These are phyloP conservation scores for Ammospiza nelsoni DNA, from an alignment of 2,113 vertebrate species.

Conservation along the genomic window DNA sequence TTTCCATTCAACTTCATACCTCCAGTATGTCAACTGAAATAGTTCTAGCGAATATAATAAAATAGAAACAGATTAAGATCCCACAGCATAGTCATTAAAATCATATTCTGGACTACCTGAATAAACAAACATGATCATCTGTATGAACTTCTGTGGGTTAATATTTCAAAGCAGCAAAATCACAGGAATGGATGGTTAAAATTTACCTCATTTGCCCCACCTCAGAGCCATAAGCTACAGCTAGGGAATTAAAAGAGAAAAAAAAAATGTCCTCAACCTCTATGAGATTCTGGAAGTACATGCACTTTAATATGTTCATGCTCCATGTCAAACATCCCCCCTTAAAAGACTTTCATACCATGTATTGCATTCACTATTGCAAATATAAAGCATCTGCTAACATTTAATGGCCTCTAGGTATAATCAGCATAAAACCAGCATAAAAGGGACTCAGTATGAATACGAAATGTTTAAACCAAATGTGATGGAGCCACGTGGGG, in stretches of 20 bases:
- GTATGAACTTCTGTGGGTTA: neutral
- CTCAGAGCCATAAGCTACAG: neutral
- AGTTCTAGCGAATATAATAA: neutral
- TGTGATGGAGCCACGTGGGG: constrained; percentile 6
- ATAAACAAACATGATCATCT: neutral
- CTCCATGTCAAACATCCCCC: constrained; percentile 22
- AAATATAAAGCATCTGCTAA: constrained; percentile 36
- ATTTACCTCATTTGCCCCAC: neutral
- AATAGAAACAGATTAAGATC: neutral
- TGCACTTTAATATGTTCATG: neutral
- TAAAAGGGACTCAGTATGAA: constrained; percentile 40
- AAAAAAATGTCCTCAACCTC: neutral
- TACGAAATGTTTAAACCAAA: constrained; percentile 39
- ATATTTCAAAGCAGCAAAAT: neutral
- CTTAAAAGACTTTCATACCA: neutral
- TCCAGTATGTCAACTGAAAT: neutral
- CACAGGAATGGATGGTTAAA: neutral
- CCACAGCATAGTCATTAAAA: neutral
- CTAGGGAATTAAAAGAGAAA: neutral
- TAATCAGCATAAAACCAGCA: constrained; percentile 53
- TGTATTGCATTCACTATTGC: neutral
- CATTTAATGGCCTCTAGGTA: constrained; percentile 61
- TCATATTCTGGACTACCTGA: neutral
- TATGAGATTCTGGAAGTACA: neutral
- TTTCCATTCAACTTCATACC: neutral